Base-by-base conservation (phyloP, 2,797 vertebrate genomes). In the Aratinga solstitialis region DNA sequence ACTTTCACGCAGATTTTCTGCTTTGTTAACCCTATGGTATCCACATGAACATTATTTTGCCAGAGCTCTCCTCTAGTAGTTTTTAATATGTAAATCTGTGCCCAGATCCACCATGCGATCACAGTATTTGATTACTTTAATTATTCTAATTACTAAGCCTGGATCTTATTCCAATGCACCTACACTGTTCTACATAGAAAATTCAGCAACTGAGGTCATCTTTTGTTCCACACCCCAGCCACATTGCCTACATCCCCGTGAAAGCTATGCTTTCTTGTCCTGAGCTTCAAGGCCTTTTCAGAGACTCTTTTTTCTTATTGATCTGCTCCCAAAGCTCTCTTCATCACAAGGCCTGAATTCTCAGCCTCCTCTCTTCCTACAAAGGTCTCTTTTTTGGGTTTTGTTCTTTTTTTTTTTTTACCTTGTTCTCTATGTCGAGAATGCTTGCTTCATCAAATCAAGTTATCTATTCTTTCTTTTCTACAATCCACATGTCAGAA, bases 261-360 rank as follows among this genome's bases (percentile, higher is more conserved):
- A 86, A 94, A 95, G 51, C n/a, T 53, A 61, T 43, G 63, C 54
- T 90, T 95, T 82, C 87, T 86, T 71, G 32, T 84, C 26, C n/a
- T 58, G 61, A 91, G 61, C 61, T 95, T 81, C 45, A 47, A 89
- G 56, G 45, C 61, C 61, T 83, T 92, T 77, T 89, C 69, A 81
- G 66, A 61, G 13, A 86, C 85, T 68, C 30, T 47, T 22, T 50
- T 90, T 94, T 79, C 66, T 71, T 94, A 90, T 12, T 43, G 65
- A 85, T 54, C 27, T 0, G 3, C 45, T 80, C 43, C 54, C 50
- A 66, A 48, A 56, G 68, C 26, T 82, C 50, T 38, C 47, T 77
- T 90, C 15, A 38, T 50, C 84, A 76, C 47, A 92, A 68, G 50
- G 59, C 51, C 45, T 84, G 51, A 38, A 36, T 95, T 95, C 92